Conservation (phyloP, 1,140 invertebrate species). For the Cydia fagiglandana region DNA sequence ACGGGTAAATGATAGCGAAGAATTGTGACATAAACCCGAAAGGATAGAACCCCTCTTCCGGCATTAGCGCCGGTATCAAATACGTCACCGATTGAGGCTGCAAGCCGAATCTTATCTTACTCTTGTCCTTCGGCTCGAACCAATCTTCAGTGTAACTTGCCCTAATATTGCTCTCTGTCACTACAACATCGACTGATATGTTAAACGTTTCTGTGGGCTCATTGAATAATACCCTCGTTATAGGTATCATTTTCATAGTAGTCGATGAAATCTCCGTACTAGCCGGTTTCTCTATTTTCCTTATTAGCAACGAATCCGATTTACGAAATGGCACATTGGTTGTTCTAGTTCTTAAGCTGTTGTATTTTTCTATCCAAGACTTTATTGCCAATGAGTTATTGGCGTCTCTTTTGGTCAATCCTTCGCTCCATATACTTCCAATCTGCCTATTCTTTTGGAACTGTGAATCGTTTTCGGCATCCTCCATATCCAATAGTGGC, state of each 20-base stretch:
- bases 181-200: conserved; percentile 48
- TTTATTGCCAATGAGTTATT: conserved; percentile 52
- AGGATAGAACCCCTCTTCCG: conserved; percentile 68
- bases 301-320: conserved; percentile 41
- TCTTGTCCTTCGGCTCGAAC: conserved; percentile 61
- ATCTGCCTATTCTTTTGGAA: conserved; percentile 41
- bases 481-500: conserved; percentile 46
- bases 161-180: conserved; percentile 62
- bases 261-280: conserved; percentile 34
- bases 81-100: conserved; percentile 70
- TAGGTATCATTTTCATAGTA: conserved; percentile 55
- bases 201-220: conserved; percentile 47
- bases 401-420: conserved; percentile 52
- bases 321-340: conserved; percentile 46
- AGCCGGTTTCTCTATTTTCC: conserved; percentile 37
- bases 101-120: conserved; percentile 71
- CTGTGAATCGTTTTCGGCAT: conserved; percentile 43
- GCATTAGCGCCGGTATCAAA: conserved; percentile 70
- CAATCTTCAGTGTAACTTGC: conserved; percentile 60
- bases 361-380: conserved; percentile 62
- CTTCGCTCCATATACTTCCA: conserved; percentile 46
- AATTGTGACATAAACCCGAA: conserved; percentile 71
- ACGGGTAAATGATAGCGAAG: conserved; percentile 70
- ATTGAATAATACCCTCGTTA: conserved; percentile 62
- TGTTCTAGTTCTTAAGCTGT: conserved; percentile 51